Base-by-base conservation (phyloP, 2,113 vertebrate genomes). In the Odocoileus hemionus region DNA sequence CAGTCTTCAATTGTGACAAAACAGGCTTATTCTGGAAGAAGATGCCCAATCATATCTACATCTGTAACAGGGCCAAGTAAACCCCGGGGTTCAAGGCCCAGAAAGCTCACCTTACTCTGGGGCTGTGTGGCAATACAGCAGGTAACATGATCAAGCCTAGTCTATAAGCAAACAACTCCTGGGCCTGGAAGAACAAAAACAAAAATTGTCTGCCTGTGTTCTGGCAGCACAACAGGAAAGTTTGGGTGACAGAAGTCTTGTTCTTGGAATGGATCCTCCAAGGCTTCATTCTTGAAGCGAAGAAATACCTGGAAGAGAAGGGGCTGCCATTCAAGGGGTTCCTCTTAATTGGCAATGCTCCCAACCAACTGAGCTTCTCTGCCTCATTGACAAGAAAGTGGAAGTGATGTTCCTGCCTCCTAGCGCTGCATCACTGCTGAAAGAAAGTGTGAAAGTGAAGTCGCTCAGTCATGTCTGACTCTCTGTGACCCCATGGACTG, bases 381-480 rank as follows among this genome's bases (percentile, higher is more conserved):
- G 30, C 26, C 30, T 90, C 19, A 54, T 3, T 10, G 12, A 8
- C 33, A 39, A 55, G 8, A 91, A 96, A 10, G 6, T 89, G 25
- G 28, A 74, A 45, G 55, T 64, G 10, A 7, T 58, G 9, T 78
- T 88, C 26, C 55, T 85, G 61, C 88, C 84, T 55, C 54, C 84
- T 33, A 54, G 79, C 23, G 30, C 39, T 15, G 80, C 14, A 8
- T 85, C 84, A 26, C 25, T 25, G 79, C 67, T 47, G n/a, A 70
- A 70, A 70, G 9, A 70, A 70, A 23, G n/a, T 70, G 67, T 70
- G 19, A 70, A 70, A 39, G n/a, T 70, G 67, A 39, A 70, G n/a
- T 39, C 0, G 0, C n/a, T 70, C 67, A 23, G n/a, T 70, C 1
- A 0, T 39, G 19, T 39, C 67, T 0, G 1, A 70, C n/a, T 70